Conservation (phyloP, 2,888 invertebrate genomes). For the Pelosia muscerda region DNA sequence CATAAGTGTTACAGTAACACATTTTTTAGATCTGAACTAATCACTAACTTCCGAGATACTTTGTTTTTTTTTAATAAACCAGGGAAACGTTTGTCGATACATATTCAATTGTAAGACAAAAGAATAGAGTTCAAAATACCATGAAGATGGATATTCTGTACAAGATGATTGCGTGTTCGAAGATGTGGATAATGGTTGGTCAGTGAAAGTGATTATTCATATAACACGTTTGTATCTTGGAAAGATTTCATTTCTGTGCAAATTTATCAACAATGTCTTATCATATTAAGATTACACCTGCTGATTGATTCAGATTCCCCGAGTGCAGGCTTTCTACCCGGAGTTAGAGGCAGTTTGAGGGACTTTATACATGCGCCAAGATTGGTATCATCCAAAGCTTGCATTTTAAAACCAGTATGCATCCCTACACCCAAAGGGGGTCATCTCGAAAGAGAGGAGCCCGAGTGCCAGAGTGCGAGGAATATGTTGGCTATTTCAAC, state of each 20-base stretch:
- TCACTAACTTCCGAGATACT: conserved; percentile 21
- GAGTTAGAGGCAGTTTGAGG: no score
- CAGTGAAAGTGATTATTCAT: conserved; percentile 61
- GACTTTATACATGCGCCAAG: no score
- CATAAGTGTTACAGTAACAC: neutral
- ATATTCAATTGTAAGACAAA: neutral
- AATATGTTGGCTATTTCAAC: no score
- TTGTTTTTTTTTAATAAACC: conserved; percentile 12
- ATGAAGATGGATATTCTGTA: conserved; percentile 3
- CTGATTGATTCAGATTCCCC: neutral
- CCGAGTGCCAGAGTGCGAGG: no score
- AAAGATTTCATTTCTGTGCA: conserved; percentile 36
- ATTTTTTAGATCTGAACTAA: conserved; percentile 21
- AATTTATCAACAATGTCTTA: neutral
- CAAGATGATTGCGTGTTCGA: conserved; percentile 59
- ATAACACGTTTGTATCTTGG: conserved; percentile 28
- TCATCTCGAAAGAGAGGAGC: no score
- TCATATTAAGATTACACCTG: neutral
- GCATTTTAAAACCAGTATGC: no score
- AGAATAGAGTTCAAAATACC: conserved; percentile 11
- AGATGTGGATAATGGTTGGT: conserved; percentile 42
- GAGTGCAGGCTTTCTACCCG: neutral
- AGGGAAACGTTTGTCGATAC: neutral
- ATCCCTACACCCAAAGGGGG: no score
- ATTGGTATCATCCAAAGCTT: no score